A percentile compares a stretch with the other conserved stretches of the same genome.
These are phyloP conservation scores for Dreissena polymorpha DNA, from an alignment of 1,140 invertebrate genomes.

Conservation along the genomic window DNA sequence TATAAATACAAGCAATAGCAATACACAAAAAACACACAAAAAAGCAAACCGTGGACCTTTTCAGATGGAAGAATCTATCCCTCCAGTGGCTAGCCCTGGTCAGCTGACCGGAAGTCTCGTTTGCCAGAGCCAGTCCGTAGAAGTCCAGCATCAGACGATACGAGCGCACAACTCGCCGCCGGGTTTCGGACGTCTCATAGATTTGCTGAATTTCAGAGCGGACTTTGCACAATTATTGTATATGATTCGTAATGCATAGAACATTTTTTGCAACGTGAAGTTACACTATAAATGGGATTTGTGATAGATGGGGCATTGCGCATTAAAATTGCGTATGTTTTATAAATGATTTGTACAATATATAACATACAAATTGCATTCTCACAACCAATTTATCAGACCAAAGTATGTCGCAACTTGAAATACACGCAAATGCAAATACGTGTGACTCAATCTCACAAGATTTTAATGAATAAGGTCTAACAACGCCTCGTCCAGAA, in stretches of 20 bases:
- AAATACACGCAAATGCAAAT: too few species aligned
- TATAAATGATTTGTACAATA: too few species aligned
- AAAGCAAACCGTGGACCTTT: neutral
- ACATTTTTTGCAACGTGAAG: neutral
- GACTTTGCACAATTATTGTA: neutral
- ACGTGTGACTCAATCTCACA: too few species aligned
- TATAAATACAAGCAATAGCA: too few species aligned
- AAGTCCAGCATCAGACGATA: slow-evolving; percentile 29
- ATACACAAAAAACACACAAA: neutral
- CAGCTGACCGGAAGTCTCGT: slow-evolving; percentile 11
- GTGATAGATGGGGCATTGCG: neutral
- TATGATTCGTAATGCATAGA: neutral
- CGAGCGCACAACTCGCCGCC: slow-evolving; percentile 4
- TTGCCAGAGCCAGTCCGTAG: slow-evolving; percentile 3
- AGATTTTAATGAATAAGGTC: too few species aligned
- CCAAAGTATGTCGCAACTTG: too few species aligned
- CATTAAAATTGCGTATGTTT: too few species aligned
- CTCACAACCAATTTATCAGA: too few species aligned
- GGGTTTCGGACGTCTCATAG: neutral
- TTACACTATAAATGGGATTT: neutral
- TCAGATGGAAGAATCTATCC: slow-evolving; percentile 10
- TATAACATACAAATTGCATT: too few species aligned
- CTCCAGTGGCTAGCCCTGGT: neutral
- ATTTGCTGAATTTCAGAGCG: neutral
- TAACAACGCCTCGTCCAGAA: too few species aligned